Conservation (phyloP, 1,140 invertebrate species). For the Dendroctonus valens region DNA sequence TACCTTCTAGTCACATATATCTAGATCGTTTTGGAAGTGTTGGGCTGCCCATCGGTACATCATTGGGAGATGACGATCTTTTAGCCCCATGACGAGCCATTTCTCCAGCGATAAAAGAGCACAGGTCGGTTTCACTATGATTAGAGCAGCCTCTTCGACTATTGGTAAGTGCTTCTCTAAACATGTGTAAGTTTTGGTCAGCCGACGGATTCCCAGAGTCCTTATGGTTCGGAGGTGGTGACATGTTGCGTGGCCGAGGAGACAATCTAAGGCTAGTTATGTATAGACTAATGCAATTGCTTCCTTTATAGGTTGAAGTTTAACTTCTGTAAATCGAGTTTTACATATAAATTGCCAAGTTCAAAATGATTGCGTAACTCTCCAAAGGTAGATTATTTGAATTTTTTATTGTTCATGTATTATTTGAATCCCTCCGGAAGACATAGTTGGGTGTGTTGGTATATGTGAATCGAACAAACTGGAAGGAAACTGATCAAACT, state of each 20-base stretch:
- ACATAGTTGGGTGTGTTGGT: slow-evolving; percentile 17
- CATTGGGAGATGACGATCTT: slow-evolving; percentile 61
- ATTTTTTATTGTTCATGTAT: neutral
- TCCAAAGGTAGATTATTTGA: no score
- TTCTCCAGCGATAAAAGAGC: slow-evolving; percentile 74
- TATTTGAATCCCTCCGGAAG: neutral
- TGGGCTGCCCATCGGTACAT: slow-evolving; percentile 57
- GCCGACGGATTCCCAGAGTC: slow-evolving; percentile 44
- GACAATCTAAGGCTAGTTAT: slow-evolving; percentile 47
- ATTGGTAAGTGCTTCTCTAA: slow-evolving; percentile 71
- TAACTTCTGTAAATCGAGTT: no score
- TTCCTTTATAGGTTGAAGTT: neutral
- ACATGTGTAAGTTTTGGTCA: slow-evolving; percentile 66
- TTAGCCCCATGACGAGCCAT: slow-evolving; percentile 69
- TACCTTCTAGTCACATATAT: slow-evolving; percentile 50
- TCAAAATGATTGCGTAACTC: no score
- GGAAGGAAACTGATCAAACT: no score
- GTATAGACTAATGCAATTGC: neutral
- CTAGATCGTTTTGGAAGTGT: slow-evolving; percentile 55
- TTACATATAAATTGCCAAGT: no score
- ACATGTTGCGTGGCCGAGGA: slow-evolving; percentile 56
- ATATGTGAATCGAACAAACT: no score
- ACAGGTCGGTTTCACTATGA: slow-evolving; percentile 60
- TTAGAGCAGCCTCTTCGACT: slow-evolving; percentile 49
- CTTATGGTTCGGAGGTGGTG: slow-evolving; percentile 54